These are phyloP conservation scores for Takifugu ocellatus DNA, from an alignment of 2,797 vertebrate genomes.

Conservation along the genomic window DNA sequence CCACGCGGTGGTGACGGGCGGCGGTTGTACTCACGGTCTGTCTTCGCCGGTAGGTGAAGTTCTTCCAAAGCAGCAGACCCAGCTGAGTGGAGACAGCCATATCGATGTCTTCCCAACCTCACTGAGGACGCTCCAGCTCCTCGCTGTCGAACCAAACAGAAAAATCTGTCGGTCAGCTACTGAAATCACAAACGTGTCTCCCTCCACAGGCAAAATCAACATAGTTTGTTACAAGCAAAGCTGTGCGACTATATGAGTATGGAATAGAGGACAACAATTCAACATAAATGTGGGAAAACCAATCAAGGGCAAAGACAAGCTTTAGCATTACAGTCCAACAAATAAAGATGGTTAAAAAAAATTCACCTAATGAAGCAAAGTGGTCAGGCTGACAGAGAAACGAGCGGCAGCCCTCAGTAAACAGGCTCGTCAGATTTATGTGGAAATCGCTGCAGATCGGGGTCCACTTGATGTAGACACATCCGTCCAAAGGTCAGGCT, in stretches of 20 bases:
- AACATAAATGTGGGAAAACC: not conserved
- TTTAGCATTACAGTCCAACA: not conserved
- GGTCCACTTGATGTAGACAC: conserved; percentile 30
- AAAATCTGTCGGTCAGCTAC: not conserved
- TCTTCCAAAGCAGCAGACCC: conserved; percentile 96
- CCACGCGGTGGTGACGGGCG: too few relatives aligned
- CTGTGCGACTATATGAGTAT: not conserved
- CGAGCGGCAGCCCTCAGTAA: conserved; percentile 14
- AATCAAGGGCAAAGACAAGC: not conserved
- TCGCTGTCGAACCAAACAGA: conserved; percentile 46
- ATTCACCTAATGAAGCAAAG: conserved; percentile 35
- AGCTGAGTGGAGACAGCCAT: conserved; percentile 93
- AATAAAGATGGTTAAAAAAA: not conserved
- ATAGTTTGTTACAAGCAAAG: not conserved
- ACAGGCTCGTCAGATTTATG: conserved; percentile 22
- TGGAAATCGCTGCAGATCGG: conserved; percentile 14
- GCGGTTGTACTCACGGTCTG: conserved; percentile 90
- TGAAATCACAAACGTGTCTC: not conserved
- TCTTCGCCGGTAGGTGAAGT: conserved; percentile 91
- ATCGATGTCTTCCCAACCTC: conserved; percentile 65
- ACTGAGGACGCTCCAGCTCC: conserved; percentile 57
- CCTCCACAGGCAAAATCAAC: not conserved
- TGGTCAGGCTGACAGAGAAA: conserved; percentile 13
- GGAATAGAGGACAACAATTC: not conserved
- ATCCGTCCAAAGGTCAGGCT: conserved; percentile 53